Percentiles rank a stretch among this genome's conserved stretches.
Conservation (phyloP, 2,888 invertebrate species). For the Pasiphila rectangulata region DNA sequence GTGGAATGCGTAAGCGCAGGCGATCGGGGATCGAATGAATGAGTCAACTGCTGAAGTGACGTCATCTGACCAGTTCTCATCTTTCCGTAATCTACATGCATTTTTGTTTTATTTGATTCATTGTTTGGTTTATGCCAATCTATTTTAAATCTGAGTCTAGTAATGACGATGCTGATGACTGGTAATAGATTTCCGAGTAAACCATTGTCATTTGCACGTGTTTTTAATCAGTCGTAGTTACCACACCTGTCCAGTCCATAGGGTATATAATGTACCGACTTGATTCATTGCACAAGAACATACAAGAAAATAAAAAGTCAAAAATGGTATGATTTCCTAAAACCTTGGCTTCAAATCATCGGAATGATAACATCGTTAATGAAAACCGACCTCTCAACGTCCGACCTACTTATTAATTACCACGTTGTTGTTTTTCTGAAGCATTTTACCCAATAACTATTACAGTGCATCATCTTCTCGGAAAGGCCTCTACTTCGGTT, state of each 20-base stretch:
- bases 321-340: slow-evolving; percentile 51
- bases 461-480: slow-evolving; percentile 8
- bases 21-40: slow-evolving; percentile 48
- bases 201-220: no score
- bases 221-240: no score
- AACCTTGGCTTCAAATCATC: slow-evolving; percentile 65
- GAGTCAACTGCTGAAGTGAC: slow-evolving; percentile 61
- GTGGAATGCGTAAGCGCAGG: slow-evolving; percentile 62
- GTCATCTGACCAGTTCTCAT: slow-evolving; percentile 70
- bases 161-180: no score
- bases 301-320: slow-evolving; percentile 28
- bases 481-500: neutral
- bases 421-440: slow-evolving; percentile 34
- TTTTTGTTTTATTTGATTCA: no score
- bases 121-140: no score
- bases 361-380: slow-evolving; percentile 65
- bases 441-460: slow-evolving; percentile 20
- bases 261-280: no score
- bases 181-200: no score
- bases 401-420: slow-evolving; percentile 65
- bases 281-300: slow-evolving; percentile 21
- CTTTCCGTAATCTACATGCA: slow-evolving; percentile 36
- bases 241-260: no score
- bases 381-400: slow-evolving; percentile 71
- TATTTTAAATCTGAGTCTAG: no score